Evolutionary conservation across 2,888 invertebrate species (phyloP).

Genomic region (Drosophila imparisetae): DNA sequence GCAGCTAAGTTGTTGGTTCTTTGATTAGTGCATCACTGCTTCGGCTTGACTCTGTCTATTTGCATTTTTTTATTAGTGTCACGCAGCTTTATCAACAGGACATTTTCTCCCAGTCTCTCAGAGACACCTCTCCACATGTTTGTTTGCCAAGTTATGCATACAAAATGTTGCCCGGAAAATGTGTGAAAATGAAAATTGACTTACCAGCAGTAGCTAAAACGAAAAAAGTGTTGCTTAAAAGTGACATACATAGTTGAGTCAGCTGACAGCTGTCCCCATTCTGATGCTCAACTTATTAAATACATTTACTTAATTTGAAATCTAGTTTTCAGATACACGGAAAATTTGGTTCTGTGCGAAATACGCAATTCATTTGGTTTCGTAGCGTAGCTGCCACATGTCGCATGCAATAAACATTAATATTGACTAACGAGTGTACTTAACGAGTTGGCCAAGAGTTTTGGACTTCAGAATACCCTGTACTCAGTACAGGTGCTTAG

Average conservation of each 20-base stretch:
- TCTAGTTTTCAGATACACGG: slow-evolving; percentile 1
- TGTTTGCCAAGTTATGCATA: slow-evolving; percentile 51
- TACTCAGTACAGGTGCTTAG: not conserved
- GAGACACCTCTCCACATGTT: slow-evolving; percentile 40
- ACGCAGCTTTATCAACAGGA: slow-evolving; percentile 57
- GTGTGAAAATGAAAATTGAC: slow-evolving; percentile 60
- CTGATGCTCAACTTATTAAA: slow-evolving; percentile 43
- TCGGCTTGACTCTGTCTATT: slow-evolving; percentile 9
- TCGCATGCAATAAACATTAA: slow-evolving; percentile 73
- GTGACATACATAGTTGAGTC: not conserved
- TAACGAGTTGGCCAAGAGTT: not conserved
- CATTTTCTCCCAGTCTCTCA: slow-evolving; percentile 19
- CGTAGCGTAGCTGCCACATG: slow-evolving; percentile 60
- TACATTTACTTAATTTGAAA: slow-evolving; percentile 45
- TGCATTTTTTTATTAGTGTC: slow-evolving; percentile 38
- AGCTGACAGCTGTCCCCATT: slow-evolving; percentile 35
- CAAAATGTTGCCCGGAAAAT: slow-evolving; percentile 41
- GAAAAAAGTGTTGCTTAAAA: slow-evolving; percentile 2
- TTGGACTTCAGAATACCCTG: not conserved
- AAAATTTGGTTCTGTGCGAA: slow-evolving; percentile 7
- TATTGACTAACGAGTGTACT: slow-evolving; percentile 31
- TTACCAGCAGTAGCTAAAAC: slow-evolving; percentile 17
- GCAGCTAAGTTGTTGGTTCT: not conserved
- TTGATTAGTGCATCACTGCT: slow-evolving; percentile 19
- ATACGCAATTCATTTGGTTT: slow-evolving; percentile 55